A percentile compares a stretch with the other conserved stretches of the same genome.
phyloP scores from a whole-genome alignment of 2,797 vertebrate species.

The Notoglanidium macrostoma region DNA sequence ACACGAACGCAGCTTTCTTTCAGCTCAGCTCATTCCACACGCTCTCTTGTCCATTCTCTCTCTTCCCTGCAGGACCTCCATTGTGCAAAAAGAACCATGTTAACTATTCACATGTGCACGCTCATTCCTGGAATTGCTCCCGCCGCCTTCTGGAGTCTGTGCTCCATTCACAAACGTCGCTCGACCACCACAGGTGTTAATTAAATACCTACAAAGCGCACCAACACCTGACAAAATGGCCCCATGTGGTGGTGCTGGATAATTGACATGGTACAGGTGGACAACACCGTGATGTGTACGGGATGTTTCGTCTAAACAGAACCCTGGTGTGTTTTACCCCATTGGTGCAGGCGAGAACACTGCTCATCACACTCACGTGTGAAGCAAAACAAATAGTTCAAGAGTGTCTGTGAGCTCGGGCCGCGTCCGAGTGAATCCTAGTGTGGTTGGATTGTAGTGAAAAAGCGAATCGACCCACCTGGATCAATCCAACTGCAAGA shows the following conservation, averaged over 20 bases:
- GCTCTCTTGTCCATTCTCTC: neutral
- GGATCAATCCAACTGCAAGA: neutral
- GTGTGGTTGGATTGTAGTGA: neutral
- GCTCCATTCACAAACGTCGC: neutral
- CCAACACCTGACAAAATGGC: neutral
- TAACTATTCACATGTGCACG: neutral
- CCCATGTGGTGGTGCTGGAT: neutral
- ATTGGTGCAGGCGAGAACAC: neutral
- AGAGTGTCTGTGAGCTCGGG: neutral
- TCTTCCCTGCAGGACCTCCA: neutral
- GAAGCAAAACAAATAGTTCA: neutral
- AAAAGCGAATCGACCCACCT: neutral
- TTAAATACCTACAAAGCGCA: constrained; percentile 1
- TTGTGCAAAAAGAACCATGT: neutral
- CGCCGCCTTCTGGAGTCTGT: no score
- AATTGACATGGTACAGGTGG: neutral
- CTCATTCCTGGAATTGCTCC: neutral
- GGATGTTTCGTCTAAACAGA: neutral
- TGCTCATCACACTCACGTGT: neutral
- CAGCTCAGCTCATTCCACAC: neutral
- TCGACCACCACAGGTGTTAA: neutral
- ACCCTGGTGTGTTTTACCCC: neutral
- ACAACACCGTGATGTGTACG: neutral
- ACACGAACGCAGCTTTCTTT: neutral
- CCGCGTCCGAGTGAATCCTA: neutral